A percentile compares a stretch with the other conserved stretches of the same genome.
These are phyloP conservation scores for Zaprionus kolodkinae DNA, from an alignment of 1,140 invertebrate genomes.

Conservation along the genomic window DNA sequence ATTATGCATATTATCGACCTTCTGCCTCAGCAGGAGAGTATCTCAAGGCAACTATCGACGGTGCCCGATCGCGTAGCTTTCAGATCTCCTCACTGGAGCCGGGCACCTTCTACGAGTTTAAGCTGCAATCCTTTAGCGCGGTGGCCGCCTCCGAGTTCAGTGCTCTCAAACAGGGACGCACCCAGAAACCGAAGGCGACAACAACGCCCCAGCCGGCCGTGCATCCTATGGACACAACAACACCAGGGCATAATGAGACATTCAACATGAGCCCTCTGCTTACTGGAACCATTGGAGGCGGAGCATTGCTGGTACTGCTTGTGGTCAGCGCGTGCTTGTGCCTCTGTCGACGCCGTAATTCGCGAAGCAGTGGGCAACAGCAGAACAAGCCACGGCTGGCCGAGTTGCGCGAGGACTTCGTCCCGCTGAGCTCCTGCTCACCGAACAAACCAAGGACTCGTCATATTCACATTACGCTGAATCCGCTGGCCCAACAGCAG, in stretches of 20 bases:
- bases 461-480: slow-evolving; percentile 89
- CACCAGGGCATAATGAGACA: slow-evolving; percentile 69
- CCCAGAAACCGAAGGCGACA: slow-evolving; percentile 84
- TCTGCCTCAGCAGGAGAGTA: slow-evolving; percentile 93
- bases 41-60: slow-evolving; percentile 91
- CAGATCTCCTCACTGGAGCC: slow-evolving; percentile 91
- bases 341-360: slow-evolving; percentile 75
- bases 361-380: slow-evolving; percentile 71
- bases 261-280: slow-evolving; percentile 63
- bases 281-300: slow-evolving; percentile 64
- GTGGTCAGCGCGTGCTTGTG: slow-evolving; percentile 74
- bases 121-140: slow-evolving; percentile 94
- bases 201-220: slow-evolving; percentile 55
- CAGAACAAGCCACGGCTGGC: slow-evolving; percentile 79
- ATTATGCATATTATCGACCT: slow-evolving; percentile 95
- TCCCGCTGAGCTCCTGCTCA: slow-evolving; percentile 77
- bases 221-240: slow-evolving; percentile 52
- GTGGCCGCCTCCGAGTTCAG: slow-evolving; percentile 94
- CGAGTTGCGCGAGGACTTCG: slow-evolving; percentile 65
- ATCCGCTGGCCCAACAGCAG: slow-evolving; percentile 86
- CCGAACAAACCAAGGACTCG: slow-evolving; percentile 70
- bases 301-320: slow-evolving; percentile 64
- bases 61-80: slow-evolving; percentile 88
- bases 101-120: slow-evolving; percentile 94
- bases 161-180: slow-evolving; percentile 90